Conservation (phyloP, 2,888 invertebrate species). For the Drosophila multiciliata region DNA sequence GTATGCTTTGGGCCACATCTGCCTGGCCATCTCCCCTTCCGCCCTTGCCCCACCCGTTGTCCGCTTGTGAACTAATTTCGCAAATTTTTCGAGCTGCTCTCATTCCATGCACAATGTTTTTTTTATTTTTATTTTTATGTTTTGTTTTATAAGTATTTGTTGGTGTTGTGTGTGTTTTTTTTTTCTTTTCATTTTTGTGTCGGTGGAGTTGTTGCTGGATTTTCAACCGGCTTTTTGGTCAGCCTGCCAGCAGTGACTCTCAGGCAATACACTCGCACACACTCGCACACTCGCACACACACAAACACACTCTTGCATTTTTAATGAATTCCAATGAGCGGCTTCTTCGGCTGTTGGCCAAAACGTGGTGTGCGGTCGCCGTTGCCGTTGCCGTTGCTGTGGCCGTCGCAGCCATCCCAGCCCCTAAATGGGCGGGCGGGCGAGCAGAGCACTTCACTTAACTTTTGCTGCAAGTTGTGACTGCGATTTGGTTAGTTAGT, state of each 20-base stretch:
- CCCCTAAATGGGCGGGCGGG: conserved; percentile 79
- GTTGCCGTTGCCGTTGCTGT: conserved; percentile 62
- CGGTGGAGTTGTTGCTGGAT: conserved; percentile 43
- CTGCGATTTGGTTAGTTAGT: conserved; percentile 82
- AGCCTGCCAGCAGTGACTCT: conserved; percentile 59
- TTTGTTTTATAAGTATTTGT: conserved; percentile 10
- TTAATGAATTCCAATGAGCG: conserved; percentile 83
- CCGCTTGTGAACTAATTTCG: conserved; percentile 83
- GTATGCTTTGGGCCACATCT: conserved; percentile 74
- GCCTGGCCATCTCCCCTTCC: background rate
- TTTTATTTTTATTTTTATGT: conserved; percentile 18
- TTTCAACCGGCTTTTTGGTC: conserved; percentile 81
- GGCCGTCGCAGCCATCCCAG: conserved; percentile 47
- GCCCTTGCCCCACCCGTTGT: conserved; percentile 33
- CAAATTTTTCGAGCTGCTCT: conserved; percentile 83
- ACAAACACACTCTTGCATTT: conserved; percentile 73
- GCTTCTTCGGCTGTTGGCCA: conserved; percentile 68
- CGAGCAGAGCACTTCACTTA: conserved; percentile 66
- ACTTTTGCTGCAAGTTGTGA: conserved; percentile 53
- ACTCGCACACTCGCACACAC: conserved; percentile 23
- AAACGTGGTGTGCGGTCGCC: conserved; percentile 82
- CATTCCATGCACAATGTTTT: conserved; percentile 77
- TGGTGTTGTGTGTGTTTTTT: conserved; percentile 5
- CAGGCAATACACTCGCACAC: conserved; percentile 40
- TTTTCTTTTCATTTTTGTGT: conserved; percentile 36